Conservation (phyloP, 1,140 invertebrate genomes). For the Pachypsylla venusta region DNA sequence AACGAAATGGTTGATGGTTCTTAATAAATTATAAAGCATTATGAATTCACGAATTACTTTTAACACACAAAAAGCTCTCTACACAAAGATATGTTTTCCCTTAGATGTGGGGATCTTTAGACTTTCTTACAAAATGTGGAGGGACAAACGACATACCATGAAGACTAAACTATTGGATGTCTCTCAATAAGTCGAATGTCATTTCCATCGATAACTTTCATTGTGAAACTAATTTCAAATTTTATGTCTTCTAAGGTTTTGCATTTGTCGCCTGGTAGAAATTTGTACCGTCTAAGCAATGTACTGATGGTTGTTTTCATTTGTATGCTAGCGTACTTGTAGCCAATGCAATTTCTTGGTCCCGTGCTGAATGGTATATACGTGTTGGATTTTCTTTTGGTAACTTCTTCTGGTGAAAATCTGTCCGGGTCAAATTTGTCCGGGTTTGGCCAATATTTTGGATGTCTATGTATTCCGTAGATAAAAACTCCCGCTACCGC, state of each 20-base stretch:
- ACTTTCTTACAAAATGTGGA: no score
- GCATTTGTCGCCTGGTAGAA: conserved; percentile 41
- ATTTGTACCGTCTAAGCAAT: conserved; percentile 52
- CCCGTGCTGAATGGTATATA: conserved; percentile 56
- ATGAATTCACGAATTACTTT: no score
- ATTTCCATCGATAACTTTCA: not conserved
- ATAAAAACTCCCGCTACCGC: conserved; percentile 23
- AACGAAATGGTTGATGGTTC: no score
- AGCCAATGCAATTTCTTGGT: conserved; percentile 43
- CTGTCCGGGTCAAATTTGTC: conserved; percentile 45
- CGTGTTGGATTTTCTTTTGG: conserved; percentile 31
- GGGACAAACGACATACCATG: no score
- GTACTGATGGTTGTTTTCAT: conserved; percentile 25
- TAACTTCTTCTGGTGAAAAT: conserved; percentile 39
- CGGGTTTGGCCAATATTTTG: conserved; percentile 40
- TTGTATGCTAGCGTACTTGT: conserved; percentile 14
- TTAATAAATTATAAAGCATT: no score
- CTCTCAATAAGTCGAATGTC: no score
- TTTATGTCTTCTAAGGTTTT: no score
- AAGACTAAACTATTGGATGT: no score
- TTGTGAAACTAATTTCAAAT: not conserved
- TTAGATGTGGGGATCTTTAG: no score
- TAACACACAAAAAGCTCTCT: no score
- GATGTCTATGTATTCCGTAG: conserved; percentile 38
- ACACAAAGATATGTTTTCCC: no score